Conservation (phyloP, 2,113 vertebrate genomes). For the Chaenogobius annularis region DNA sequence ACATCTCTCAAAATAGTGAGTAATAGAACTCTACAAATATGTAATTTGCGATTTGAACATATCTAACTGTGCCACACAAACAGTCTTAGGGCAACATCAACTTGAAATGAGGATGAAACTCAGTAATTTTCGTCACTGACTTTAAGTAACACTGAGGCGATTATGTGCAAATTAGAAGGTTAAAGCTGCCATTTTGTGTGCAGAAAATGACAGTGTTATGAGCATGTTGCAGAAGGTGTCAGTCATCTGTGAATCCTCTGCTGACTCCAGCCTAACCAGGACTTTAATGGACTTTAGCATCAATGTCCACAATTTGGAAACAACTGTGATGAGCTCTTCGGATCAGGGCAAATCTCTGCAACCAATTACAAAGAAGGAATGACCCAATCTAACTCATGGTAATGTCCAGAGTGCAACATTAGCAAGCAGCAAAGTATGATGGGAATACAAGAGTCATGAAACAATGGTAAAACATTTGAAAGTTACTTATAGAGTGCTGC, state of each 20-base stretch:
- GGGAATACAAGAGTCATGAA: conserved; percentile 7
- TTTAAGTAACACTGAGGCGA: conserved; percentile 5
- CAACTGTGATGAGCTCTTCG: conserved; percentile 25
- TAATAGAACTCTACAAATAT: no score
- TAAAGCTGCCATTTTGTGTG: conserved; percentile 32
- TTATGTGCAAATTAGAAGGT: conserved; percentile 31
- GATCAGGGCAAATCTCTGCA: conserved; percentile 38
- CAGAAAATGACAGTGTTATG: conserved; percentile 42
- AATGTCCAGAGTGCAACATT: conserved; percentile 32
- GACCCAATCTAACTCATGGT: conserved; percentile 15
- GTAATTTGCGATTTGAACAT: no score
- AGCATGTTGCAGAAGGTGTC: conserved; percentile 30
- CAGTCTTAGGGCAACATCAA: not conserved
- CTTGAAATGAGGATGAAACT: not conserved
- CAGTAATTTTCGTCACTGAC: not conserved
- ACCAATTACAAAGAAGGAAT: conserved; percentile 48
- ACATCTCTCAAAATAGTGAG: no score
- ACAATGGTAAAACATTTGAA: conserved; percentile 12
- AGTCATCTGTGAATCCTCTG: conserved; percentile 43
- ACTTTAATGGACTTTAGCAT: conserved; percentile 39
- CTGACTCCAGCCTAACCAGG: conserved; percentile 25
- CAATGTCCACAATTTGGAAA: conserved; percentile 34
- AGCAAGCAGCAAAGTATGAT: conserved; percentile 20
- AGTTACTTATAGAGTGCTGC: conserved; percentile 25
- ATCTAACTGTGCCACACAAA: not conserved